These are phyloP conservation scores for Probosciger aterrimus DNA, from an alignment of 2,113 vertebrate genomes.

Conservation along the genomic window DNA sequence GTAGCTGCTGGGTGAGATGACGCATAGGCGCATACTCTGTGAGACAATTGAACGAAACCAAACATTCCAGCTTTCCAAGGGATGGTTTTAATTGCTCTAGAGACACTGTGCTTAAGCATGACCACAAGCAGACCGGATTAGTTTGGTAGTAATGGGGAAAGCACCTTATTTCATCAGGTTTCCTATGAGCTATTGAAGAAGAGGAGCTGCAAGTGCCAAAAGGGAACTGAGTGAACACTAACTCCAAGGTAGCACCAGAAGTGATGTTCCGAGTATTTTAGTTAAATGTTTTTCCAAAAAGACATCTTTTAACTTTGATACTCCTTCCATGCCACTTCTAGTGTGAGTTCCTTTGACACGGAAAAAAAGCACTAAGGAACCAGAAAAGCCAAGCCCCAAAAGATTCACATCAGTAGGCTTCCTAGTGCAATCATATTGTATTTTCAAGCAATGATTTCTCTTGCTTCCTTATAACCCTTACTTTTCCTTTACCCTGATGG, in stretches of 20 bases:
- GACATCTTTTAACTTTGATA: background rate
- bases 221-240: background rate
- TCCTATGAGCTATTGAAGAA: background rate
- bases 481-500: background rate
- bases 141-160: background rate
- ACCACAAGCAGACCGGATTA: background rate
- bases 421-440: background rate
- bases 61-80: background rate
- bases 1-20: background rate
- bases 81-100: background rate
- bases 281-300: background rate
- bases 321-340: background rate
- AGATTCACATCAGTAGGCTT: background rate
- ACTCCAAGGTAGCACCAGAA: background rate
- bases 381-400: background rate
- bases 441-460: background rate
- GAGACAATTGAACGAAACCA: background rate
- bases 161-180: background rate
- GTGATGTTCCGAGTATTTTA: background rate
- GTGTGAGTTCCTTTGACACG: background rate
- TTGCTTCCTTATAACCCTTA: background rate
- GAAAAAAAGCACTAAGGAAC: background rate
- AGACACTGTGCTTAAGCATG: background rate
- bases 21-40: background rate
- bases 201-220: background rate